A percentile compares a stretch with the other conserved stretches of the same genome.
These are phyloP conservation scores for Harmothoe impar DNA, from an alignment of 2,888 invertebrate genomes.

Conservation along the genomic window DNA sequence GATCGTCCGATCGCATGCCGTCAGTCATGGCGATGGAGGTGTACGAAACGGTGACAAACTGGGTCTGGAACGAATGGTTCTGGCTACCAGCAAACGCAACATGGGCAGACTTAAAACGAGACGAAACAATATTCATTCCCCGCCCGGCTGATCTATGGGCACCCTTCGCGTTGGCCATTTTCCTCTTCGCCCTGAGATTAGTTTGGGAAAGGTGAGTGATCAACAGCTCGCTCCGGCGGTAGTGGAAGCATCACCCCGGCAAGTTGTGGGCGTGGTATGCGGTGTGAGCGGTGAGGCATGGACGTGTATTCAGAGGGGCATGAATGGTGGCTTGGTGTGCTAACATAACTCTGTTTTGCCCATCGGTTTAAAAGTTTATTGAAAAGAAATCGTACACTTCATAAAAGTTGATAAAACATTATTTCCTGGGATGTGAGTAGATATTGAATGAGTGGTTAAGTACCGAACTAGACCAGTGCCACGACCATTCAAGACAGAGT, in stretches of 20 bases:
- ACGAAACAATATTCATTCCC: slow-evolving; percentile 67
- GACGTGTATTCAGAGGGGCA: too few species aligned
- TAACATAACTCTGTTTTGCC: too few species aligned
- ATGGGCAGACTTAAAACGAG: slow-evolving; percentile 68
- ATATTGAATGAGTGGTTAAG: too few species aligned
- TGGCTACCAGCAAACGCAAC: slow-evolving; percentile 71
- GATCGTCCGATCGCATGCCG: slow-evolving; percentile 17
- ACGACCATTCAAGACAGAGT: too few species aligned
- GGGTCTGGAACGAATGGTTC: slow-evolving; percentile 70
- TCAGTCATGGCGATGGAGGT: slow-evolving; percentile 62
- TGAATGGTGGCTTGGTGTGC: too few species aligned
- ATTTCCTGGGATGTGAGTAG: too few species aligned
- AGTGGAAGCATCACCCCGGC: neutral
- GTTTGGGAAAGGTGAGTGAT: slow-evolving; percentile 71
- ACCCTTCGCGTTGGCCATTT: slow-evolving; percentile 69
- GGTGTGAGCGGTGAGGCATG: neutral
- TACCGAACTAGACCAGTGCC: too few species aligned
- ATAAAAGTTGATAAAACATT: too few species aligned
- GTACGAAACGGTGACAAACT: slow-evolving; percentile 59
- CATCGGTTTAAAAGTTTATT: too few species aligned
- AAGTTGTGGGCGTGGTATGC: slow-evolving; percentile 53
- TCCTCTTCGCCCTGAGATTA: slow-evolving; percentile 69
- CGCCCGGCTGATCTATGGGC: slow-evolving; percentile 68
- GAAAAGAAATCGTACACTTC: too few species aligned
- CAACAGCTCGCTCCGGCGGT: neutral